These are phyloP conservation scores for Tinamus major DNA, from an alignment of 2,797 vertebrate genomes.

Conservation along the genomic window DNA sequence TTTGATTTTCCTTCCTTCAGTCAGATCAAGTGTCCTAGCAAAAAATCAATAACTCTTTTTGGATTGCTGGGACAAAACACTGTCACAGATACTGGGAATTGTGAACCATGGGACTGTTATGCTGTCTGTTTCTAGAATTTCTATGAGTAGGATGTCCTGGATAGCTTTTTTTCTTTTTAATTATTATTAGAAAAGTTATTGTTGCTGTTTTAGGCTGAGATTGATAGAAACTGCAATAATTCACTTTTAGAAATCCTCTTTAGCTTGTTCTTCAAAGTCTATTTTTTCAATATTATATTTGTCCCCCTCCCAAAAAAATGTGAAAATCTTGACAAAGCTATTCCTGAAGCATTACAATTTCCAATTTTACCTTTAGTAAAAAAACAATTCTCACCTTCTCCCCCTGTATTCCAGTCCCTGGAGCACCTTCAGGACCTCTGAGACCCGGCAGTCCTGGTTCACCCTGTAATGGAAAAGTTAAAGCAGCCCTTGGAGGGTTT, in stretches of 20 bases:
- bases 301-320: background rate
- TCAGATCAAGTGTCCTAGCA: background rate
- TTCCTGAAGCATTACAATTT: background rate
- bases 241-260: background rate
- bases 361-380: background rate
- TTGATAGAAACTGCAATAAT: background rate
- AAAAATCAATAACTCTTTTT: background rate
- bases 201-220: background rate
- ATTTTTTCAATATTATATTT: background rate
- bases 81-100: background rate
- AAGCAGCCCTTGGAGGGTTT: background rate
- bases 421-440: conserved; percentile 86
- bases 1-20: background rate
- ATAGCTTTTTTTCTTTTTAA: background rate
- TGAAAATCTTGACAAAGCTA: background rate
- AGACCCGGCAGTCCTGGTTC: conserved; percentile 86
- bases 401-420: conserved; percentile 89
- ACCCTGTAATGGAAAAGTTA: conserved; percentile 78
- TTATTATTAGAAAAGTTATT: background rate
- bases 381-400: conserved; percentile 83
- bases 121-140: background rate
- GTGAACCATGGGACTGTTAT: background rate
- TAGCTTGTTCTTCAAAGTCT: background rate
- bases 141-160: background rate
- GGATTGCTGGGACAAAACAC: background rate